Evolutionary conservation across 2,797 vertebrate species (phyloP).

Genomic region (Phaenicophaeus curvirostris): DNA sequence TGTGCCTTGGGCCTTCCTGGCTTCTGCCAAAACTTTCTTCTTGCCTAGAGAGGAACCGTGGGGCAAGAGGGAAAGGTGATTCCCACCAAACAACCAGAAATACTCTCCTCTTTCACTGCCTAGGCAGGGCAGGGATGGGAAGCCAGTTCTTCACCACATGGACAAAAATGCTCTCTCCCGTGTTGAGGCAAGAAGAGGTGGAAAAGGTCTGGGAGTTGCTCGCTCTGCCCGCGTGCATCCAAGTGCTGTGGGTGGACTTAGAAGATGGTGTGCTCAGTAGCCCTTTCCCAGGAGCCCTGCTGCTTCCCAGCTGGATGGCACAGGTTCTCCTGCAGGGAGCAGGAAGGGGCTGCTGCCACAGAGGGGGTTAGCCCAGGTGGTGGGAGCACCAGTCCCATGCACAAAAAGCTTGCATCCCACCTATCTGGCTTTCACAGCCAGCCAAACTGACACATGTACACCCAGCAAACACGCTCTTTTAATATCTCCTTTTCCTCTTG

Average conservation of each 20-base stretch:
- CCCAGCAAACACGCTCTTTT: rapidly evolving
- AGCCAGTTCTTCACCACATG: background rate
- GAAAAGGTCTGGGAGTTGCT: background rate
- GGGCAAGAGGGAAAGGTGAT: background rate
- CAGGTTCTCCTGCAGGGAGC: background rate
- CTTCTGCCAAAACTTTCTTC: background rate
- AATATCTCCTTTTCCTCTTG: background rate
- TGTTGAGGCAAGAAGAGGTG: background rate
- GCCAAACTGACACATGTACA: background rate
- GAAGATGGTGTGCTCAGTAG: background rate
- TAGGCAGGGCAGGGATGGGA: background rate
- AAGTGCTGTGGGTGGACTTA: rapidly evolving
- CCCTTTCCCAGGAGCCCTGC: background rate
- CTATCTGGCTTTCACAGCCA: rapidly evolving
- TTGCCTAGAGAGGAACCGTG: background rate
- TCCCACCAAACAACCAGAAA: background rate
- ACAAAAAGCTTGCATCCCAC: background rate
- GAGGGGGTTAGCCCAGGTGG: background rate
- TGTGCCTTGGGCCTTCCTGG: background rate
- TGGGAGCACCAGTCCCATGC: background rate
- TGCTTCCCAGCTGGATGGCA: background rate
- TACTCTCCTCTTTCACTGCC: background rate
- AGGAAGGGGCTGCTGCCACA: background rate
- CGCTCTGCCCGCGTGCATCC: background rate
- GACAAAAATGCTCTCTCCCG: background rate